A percentile compares a stretch with the other conserved stretches of the same genome.
Conservation (phyloP, 2,888 invertebrate genomes). For the Strigamia maritima region DNA sequence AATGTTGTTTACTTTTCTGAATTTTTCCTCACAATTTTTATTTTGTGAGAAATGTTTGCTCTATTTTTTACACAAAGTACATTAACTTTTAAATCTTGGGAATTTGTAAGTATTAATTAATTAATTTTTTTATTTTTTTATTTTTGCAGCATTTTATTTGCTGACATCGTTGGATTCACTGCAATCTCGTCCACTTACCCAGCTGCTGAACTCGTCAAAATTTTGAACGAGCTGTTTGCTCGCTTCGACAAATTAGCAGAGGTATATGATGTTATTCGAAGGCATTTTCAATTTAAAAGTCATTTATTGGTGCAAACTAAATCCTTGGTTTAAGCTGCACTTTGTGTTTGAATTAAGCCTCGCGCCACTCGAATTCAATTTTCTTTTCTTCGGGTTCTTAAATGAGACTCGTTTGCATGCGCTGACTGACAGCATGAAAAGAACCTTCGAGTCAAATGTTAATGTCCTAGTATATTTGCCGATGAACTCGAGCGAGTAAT, state of each 20-base stretch:
- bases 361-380: constrained; percentile 18
- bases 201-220: constrained; percentile 91
- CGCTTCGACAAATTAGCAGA: constrained; percentile 82
- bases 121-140: constrained; percentile 38
- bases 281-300: constrained; percentile 9
- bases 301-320: constrained; percentile 6
- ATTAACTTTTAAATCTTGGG: neutral
- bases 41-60: too few species aligned
- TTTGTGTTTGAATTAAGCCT: neutral
- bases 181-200: constrained; percentile 93
- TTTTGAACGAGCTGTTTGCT: constrained; percentile 92
- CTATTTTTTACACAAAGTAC: too few species aligned
- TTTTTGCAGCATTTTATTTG: constrained; percentile 81
- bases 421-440: neutral
- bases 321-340: constrained; percentile 7
- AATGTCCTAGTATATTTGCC: neutral
- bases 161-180: constrained; percentile 96
- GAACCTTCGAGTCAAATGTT: neutral
- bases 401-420: neutral
- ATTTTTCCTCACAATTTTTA: too few species aligned
- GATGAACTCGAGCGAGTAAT: neutral
- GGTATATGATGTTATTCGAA: constrained; percentile 47
- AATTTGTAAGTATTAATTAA: too few species aligned
- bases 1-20: too few species aligned
- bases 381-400: neutral